Conservation (phyloP, 2,888 invertebrate genomes). For the Lasiommata megera region DNA sequence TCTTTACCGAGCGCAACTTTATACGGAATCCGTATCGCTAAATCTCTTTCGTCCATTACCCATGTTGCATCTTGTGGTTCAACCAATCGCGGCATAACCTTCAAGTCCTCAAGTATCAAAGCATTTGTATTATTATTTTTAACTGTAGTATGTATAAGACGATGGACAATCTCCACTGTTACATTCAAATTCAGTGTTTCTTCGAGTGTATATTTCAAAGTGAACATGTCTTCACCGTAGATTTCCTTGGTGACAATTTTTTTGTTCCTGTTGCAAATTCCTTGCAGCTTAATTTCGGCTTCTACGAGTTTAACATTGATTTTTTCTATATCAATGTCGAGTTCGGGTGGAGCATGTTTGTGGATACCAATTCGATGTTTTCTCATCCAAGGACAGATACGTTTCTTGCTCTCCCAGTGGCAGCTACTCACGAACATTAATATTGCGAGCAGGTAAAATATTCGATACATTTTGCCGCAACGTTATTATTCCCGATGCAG, state of each 20-base stretch:
- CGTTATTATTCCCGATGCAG: neutral
- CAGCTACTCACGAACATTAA: neutral
- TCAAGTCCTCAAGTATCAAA: slow-evolving; percentile 8
- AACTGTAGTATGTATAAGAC: slow-evolving; percentile 2
- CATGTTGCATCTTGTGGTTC: slow-evolving; percentile 6
- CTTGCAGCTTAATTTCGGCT: neutral
- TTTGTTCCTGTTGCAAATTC: slow-evolving; percentile 1
- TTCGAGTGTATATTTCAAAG: slow-evolving; percentile 9
- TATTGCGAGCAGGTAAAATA: neutral
- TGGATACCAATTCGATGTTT: neutral
- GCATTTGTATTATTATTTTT: neutral
- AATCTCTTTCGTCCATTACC: neutral
- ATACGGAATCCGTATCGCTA: slow-evolving; percentile 9
- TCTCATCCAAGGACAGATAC: neutral
- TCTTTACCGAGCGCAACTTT: slow-evolving; percentile 1
- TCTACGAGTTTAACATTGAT: neutral
- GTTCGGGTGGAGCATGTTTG: neutral
- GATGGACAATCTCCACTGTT: slow-evolving; percentile 9
- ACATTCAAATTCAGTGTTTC: slow-evolving; percentile 3
- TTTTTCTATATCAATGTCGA: neutral
- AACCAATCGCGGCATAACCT: slow-evolving; percentile 13
- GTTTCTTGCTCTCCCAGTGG: neutral
- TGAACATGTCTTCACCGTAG: slow-evolving; percentile 9
- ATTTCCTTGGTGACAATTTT: neutral
- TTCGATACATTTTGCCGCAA: neutral